These are phyloP conservation scores for Limnephilus rhombicus DNA, from an alignment of 2,888 invertebrate species.

Conservation along the genomic window DNA sequence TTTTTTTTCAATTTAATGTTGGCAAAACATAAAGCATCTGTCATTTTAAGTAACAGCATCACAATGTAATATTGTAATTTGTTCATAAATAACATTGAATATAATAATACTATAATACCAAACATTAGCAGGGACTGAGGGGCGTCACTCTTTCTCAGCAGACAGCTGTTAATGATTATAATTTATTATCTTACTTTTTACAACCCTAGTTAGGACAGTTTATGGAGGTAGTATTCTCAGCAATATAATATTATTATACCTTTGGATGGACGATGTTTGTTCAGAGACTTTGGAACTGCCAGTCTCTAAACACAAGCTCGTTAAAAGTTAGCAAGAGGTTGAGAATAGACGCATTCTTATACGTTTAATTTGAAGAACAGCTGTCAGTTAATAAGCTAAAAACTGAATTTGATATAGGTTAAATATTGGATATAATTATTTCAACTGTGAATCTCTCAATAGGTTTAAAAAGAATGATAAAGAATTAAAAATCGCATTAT, in stretches of 20 bases:
- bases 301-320: conserved; percentile 23
- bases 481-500: no score
- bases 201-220: conserved; percentile 42
- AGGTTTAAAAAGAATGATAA: no score
- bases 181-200: conserved; percentile 27
- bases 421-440: background rate
- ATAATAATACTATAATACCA: background rate
- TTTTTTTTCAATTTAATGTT: no score
- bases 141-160: conserved; percentile 33
- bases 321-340: conserved; percentile 11
- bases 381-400: background rate
- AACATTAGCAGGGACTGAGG: background rate
- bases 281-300: background rate
- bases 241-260: conserved; percentile 29
- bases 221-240: background rate
- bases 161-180: conserved; percentile 49
- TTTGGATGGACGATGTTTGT: conserved; percentile 24
- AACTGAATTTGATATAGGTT: background rate
- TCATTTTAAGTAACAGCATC: background rate
- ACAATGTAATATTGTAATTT: background rate
- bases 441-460: no score
- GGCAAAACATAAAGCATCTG: background rate
- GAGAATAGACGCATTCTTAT: background rate
- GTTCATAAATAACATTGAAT: background rate
- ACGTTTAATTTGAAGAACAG: background rate